These are phyloP conservation scores for Lycaena phlaeas DNA, from an alignment of 2,888 invertebrate species.

Conservation along the genomic window DNA sequence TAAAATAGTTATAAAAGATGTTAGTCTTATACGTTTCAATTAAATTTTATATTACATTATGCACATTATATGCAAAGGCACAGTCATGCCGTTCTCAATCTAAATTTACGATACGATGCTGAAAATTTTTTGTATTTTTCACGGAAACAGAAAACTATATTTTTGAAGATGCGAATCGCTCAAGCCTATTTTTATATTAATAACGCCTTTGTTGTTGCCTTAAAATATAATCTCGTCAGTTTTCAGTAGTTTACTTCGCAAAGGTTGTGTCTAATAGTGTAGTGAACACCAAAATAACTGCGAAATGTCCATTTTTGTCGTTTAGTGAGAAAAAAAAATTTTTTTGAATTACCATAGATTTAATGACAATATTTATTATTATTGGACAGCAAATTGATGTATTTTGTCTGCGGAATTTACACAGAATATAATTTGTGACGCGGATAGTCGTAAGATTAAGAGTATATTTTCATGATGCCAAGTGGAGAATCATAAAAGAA, in stretches of 20 bases:
- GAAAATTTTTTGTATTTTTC: constrained; percentile 1
- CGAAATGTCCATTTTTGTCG: constrained; percentile 13
- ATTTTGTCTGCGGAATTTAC: neutral
- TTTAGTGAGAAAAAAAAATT: constrained; percentile 10
- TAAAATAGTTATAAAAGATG: too few species aligned
- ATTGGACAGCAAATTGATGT: neutral
- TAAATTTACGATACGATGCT: too few species aligned
- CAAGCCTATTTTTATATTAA: constrained; percentile 28
- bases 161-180: neutral
- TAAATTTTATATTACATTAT: too few species aligned
- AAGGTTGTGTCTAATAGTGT: constrained; percentile 48
- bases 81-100: too few species aligned
- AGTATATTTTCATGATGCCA: neutral
- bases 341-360: constrained; percentile 5
- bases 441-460: neutral
- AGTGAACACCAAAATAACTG: constrained; percentile 19
- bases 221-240: constrained; percentile 25
- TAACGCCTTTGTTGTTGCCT: constrained; percentile 53
- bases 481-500: too few species aligned
- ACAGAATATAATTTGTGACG: constrained; percentile 1
- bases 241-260: constrained; percentile 28
- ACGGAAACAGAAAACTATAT: constrained; percentile 5
- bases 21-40: too few species aligned
- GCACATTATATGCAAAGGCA: too few species aligned
- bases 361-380: neutral